Base-by-base conservation (phyloP, 2,113 vertebrate genomes). In the Triplophysa rosa region DNA sequence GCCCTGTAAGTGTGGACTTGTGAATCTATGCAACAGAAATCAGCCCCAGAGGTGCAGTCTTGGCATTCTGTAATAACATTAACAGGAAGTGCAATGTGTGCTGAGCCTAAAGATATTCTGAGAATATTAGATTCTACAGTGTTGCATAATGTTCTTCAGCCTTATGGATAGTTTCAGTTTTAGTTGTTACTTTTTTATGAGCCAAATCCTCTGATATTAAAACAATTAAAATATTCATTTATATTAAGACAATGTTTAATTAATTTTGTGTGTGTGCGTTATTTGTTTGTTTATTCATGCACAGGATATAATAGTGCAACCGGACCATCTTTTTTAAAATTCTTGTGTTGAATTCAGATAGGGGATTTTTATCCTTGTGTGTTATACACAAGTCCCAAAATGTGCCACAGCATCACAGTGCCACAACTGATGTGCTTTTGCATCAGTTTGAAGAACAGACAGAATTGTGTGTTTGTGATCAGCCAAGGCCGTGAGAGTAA, bases 391-490 rank as follows among this genome's bases (percentile, higher is more conserved):
- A 63, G 42, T n/a, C 58, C 61, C 45, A 52, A 79, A 49, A 71
- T 59, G 5, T 47, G 19, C 45, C 42, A 26, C 56, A 79, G 59
- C n/a, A n/a, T n/a, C n/a, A n/a, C n/a, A n/a, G n/a, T n/a, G n/a
- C n/a, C n/a, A n/a, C n/a, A n/a, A n/a, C n/a, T n/a, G n/a, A n/a
- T n/a, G n/a, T n/a, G n/a, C 67, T 23, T 79, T 52, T 71, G 58
- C 16, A 54, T 56, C 49, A 33, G 21, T 71, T 82, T 82, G 74
- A 71, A 63, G 33, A 77, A 47, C 19, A 71, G 52, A 82, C 17
- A 8, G 33, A 78, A 65, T 59, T 70, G 67, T 58, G 68, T 33
- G 33, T 29, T 63, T 82, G 19, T 77, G 80, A 82, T 82, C 59
- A 77, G 56, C 26, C 62, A 49, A 71, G 66, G 65, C 74, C 56